Percentiles rank a stretch among this genome's conserved stretches.
Evolutionary conservation across 2,797 vertebrate species (phyloP).

Genomic region (Sparus aurata): DNA sequence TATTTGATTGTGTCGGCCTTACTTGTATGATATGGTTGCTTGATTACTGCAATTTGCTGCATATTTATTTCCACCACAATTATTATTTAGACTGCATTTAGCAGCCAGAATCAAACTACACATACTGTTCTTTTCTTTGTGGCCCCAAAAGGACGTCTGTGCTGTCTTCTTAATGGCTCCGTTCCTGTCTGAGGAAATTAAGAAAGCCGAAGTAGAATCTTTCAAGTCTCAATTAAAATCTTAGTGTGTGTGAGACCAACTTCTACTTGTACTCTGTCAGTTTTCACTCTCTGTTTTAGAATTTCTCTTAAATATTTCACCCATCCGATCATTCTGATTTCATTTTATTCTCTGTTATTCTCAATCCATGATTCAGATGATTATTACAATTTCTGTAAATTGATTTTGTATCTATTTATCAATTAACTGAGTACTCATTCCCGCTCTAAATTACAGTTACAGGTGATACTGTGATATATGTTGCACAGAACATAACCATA

Average conservation of each 20-base stretch:
- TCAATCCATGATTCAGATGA: slow-evolving; percentile 9
- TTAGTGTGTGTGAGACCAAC: not conserved
- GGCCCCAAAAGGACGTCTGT: slow-evolving; percentile 10
- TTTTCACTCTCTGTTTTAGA: slow-evolving; percentile 7
- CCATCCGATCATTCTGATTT: not conserved
- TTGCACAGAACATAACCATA: not conserved
- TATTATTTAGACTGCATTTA: not conserved
- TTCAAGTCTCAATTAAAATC: slow-evolving; percentile 46
- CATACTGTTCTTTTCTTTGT: not conserved
- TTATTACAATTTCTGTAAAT: not conserved
- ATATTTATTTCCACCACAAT: not conserved
- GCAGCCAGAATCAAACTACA: slow-evolving; percentile 9
- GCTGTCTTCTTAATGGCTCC: slow-evolving; percentile 18
- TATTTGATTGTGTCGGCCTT: not conserved
- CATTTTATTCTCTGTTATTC: not conserved
- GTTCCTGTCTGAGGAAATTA: slow-evolving; percentile 48
- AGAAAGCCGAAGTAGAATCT: slow-evolving; percentile 28
- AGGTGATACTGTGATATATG: not conserved
- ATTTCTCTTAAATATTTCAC: not conserved
- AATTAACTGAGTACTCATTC: not conserved
- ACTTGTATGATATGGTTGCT: not conserved
- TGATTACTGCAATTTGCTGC: not conserved
- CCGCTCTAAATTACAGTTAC: not conserved
- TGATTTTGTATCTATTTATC: not conserved
- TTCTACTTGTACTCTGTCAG: slow-evolving; percentile 12